Conservation (phyloP, 1,140 invertebrate genomes). For the Ridgeia piscesae region DNA sequence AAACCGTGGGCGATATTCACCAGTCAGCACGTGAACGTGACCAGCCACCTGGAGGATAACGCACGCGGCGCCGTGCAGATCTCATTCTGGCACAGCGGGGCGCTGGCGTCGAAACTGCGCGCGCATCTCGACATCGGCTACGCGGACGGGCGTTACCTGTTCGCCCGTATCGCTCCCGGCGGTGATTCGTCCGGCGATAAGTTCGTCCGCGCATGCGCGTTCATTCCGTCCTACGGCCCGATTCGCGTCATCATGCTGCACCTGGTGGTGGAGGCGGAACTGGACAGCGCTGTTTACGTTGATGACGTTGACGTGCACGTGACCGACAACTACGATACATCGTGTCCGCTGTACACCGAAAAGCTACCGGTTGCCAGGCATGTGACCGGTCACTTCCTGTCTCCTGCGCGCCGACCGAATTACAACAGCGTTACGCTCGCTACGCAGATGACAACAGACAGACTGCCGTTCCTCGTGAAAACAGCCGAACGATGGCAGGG, state of each 20-base stretch:
- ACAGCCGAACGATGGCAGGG: neutral
- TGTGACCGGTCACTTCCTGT: neutral
- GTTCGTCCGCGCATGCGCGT: neutral
- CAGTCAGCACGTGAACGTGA: neutral
- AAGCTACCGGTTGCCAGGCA: neutral
- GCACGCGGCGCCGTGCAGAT: neutral
- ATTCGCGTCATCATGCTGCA: conserved; percentile 9
- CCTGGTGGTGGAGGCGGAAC: neutral
- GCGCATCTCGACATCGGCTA: conserved; percentile 5
- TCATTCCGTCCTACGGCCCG: neutral
- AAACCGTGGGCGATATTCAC: conserved; percentile 1
- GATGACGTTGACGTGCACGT: conserved; percentile 12
- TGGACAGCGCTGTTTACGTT: neutral
- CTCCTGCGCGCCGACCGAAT: neutral
- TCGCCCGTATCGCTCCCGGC: neutral
- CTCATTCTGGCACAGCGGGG: neutral
- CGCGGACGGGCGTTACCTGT: conserved; percentile 1
- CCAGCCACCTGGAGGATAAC: neutral
- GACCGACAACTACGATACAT: neutral
- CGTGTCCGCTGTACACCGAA: conserved; percentile 13
- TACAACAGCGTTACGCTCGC: conserved; percentile 15
- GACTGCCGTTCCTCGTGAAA: neutral
- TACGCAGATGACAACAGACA: neutral
- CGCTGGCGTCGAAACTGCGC: neutral
- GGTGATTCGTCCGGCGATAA: neutral